A percentile compares a stretch with the other conserved stretches of the same genome.
Conservation (phyloP, 2,797 vertebrate genomes). For the Lophura swinhoii region DNA sequence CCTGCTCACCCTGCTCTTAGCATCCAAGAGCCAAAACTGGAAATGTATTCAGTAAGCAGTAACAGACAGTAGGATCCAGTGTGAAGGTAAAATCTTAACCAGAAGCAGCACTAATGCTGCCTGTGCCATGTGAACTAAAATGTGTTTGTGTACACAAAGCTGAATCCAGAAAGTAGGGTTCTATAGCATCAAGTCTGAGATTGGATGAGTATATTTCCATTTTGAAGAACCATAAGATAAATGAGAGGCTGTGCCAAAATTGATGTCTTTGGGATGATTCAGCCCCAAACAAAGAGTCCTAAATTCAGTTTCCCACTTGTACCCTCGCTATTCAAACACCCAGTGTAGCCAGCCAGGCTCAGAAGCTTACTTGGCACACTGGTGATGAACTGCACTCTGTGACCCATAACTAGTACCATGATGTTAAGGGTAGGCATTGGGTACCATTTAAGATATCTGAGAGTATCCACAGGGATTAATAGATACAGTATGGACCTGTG, state of each 20-base stretch:
- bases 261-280: accelerated
- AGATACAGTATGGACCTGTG: too few relatives aligned
- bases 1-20: not conserved
- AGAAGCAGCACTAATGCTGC: not conserved
- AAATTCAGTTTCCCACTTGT: not conserved
- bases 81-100: not conserved
- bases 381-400: not conserved
- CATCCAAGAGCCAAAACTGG: not conserved
- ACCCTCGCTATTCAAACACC: not conserved
- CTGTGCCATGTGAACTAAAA: not conserved
- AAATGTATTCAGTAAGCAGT: not conserved
- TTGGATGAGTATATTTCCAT: not conserved
- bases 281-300: not conserved
- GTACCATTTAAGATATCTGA: not conserved
- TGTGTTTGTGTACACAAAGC: not conserved
- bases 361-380: not conserved
- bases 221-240: not conserved
- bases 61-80: not conserved
- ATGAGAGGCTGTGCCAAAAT: not conserved
- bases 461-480: not conserved
- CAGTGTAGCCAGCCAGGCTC: not conserved
- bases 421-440: not conserved
- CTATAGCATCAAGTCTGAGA: not conserved
- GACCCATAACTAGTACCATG: not conserved
- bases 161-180: not conserved